phyloP scores from a whole-genome alignment of 1,140 invertebrate genomes.

The Mylabris phalerata region DNA sequence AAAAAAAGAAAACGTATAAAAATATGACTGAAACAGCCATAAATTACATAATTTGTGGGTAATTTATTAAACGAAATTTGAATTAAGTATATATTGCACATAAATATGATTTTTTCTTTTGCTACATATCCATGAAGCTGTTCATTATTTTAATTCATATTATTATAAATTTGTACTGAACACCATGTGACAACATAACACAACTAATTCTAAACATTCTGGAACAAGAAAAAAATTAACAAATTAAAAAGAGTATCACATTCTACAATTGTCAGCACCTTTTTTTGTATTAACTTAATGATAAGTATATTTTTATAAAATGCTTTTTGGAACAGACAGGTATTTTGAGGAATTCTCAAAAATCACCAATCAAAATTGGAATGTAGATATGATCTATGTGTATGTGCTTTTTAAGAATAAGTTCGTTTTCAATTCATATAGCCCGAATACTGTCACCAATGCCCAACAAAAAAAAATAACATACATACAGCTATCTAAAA shows the following conservation, averaged over 20 bases:
- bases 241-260: constrained; percentile 39
- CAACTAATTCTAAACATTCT: constrained; percentile 30
- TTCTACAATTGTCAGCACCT: constrained; percentile 36
- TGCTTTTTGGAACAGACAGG: constrained; percentile 6
- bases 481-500: constrained; percentile 31
- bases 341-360: constrained; percentile 7
- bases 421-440: constrained; percentile 19
- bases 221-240: constrained; percentile 36
- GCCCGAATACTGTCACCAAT: constrained; percentile 29
- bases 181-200: constrained; percentile 33
- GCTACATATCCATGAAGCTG: constrained; percentile 33
- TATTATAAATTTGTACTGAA: constrained; percentile 37
- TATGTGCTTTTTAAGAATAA: constrained; percentile 3
- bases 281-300: constrained; percentile 15
- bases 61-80: constrained; percentile 18
- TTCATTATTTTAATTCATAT: constrained; percentile 23
- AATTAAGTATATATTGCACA: constrained; percentile 40
- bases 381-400: constrained; percentile 20
- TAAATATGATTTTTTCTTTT: constrained; percentile 31
- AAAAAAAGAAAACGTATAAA: constrained; percentile 5
- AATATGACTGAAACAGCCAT: constrained; percentile 5
- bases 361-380: constrained; percentile 16
- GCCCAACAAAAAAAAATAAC: constrained; percentile 33
- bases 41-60: constrained; percentile 13
- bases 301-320: background rate